These are phyloP conservation scores for Meda fulgida DNA, from an alignment of 2,797 vertebrate species.

Conservation along the genomic window DNA sequence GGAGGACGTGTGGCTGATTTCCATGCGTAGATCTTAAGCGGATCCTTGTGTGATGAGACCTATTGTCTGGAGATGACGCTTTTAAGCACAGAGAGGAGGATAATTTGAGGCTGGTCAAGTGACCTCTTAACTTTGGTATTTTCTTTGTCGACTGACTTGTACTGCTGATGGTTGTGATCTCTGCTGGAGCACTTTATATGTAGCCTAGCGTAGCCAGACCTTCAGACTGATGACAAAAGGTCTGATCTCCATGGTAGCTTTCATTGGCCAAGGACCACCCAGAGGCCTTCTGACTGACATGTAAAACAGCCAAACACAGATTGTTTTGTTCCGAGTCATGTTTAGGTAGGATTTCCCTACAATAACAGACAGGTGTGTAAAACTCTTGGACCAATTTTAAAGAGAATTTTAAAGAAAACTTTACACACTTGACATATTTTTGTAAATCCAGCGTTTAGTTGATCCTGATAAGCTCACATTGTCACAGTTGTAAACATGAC, in stretches of 20 bases:
- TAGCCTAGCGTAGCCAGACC: background rate
- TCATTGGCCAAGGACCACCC: no score
- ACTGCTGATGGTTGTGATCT: conserved; percentile 46
- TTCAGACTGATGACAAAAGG: no score
- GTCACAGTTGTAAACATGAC: background rate
- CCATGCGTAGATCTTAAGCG: conserved; percentile 51
- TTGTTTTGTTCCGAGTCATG: no score
- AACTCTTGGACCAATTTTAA: no score
- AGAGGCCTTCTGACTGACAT: no score
- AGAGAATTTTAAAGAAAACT: no score
- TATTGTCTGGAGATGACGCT: conserved; percentile 61
- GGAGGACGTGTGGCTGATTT: conserved; percentile 58
- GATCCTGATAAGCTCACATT: background rate
- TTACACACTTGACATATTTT: no score
- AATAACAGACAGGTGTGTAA: background rate
- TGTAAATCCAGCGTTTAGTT: background rate
- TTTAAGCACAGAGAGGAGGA: conserved; percentile 55
- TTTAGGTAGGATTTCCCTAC: background rate
- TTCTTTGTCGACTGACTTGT: conserved; percentile 58
- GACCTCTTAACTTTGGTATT: conserved; percentile 65
- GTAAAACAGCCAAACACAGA: no score
- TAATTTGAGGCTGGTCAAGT: conserved; percentile 67
- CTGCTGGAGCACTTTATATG: conserved; percentile 17
- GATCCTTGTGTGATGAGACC: conserved; percentile 62
- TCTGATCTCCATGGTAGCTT: no score